Conservation (phyloP, 2,113 vertebrate genomes). For the Clarias batrachus region DNA sequence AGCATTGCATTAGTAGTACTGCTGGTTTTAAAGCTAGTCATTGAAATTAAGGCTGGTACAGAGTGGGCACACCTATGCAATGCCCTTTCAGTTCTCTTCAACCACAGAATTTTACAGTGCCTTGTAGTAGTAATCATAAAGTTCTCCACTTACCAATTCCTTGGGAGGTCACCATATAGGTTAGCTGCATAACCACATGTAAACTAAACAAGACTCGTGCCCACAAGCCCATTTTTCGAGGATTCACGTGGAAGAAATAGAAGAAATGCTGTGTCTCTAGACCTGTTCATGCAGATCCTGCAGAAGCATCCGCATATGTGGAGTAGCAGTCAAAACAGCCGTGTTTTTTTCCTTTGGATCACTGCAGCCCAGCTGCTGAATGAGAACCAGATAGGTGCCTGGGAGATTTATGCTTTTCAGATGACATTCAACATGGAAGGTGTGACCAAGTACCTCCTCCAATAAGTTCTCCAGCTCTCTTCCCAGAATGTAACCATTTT, state of each 20-base stretch:
- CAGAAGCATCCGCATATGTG: constrained; percentile 5
- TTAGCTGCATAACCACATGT: constrained; percentile 75
- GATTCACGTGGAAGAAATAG: constrained; percentile 27
- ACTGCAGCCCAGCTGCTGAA: constrained; percentile 42
- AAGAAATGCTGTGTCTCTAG: neutral
- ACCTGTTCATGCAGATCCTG: constrained; percentile 23
- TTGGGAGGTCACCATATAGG: constrained; percentile 65
- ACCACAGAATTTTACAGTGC: neutral
- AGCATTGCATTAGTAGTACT: neutral
- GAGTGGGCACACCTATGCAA: neutral
- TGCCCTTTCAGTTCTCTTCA: neutral
- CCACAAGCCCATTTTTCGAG: constrained; percentile 64
- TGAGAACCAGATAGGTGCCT: constrained; percentile 47
- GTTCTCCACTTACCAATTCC: constrained; percentile 79
- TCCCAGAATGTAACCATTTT: constrained; percentile 23
- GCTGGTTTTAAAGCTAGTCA: neutral
- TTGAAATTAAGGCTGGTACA: neutral
- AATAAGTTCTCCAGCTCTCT: constrained; percentile 32
- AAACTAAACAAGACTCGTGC: constrained; percentile 65
- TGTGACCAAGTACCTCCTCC: constrained; percentile 58
- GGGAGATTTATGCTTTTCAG: constrained; percentile 54
- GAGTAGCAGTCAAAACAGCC: constrained; percentile 38
- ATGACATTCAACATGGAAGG: constrained; percentile 49
- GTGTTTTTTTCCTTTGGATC: constrained; percentile 10
- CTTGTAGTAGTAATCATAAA: neutral